Conservation (phyloP, 2,797 vertebrate genomes). For the Gila robusta region DNA sequence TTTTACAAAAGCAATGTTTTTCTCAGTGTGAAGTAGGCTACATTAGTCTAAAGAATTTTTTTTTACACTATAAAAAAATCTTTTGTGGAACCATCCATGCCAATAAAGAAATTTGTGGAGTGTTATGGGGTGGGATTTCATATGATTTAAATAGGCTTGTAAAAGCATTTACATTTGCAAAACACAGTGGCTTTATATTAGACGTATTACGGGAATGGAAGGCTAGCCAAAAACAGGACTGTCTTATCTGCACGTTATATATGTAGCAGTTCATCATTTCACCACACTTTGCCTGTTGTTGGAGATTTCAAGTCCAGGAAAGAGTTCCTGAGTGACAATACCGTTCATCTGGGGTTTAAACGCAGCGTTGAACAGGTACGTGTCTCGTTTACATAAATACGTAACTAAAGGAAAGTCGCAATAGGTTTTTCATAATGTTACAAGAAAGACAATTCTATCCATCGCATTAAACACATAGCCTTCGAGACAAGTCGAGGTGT, state of each 20-base stretch:
- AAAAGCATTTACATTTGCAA: not conserved
- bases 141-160: not conserved
- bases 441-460: too few species aligned
- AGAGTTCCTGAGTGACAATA: not conserved
- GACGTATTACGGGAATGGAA: conserved; percentile 32
- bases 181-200: not conserved
- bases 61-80: too few species aligned
- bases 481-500: not conserved
- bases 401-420: not conserved
- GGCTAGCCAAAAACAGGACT: not conserved
- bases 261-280: not conserved
- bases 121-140: too few species aligned
- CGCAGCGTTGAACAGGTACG: not conserved
- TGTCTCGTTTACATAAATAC: not conserved
- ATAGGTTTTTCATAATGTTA: not conserved
- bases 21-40: too few species aligned
- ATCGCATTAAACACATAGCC: not conserved
- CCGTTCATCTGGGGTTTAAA: not conserved
- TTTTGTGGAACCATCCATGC: too few species aligned
- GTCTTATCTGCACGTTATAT: conserved; percentile 1
- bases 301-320: not conserved
- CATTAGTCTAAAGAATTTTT: too few species aligned
- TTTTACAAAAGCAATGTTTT: too few species aligned
- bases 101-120: not conserved
- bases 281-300: not conserved